Percentiles rank a stretch among this genome's conserved stretches.
These are phyloP conservation scores for Aurelia aurita DNA, from an alignment of 30 jellyfish, hydroid and myxozoan genomes.

Conservation along the genomic window DNA sequence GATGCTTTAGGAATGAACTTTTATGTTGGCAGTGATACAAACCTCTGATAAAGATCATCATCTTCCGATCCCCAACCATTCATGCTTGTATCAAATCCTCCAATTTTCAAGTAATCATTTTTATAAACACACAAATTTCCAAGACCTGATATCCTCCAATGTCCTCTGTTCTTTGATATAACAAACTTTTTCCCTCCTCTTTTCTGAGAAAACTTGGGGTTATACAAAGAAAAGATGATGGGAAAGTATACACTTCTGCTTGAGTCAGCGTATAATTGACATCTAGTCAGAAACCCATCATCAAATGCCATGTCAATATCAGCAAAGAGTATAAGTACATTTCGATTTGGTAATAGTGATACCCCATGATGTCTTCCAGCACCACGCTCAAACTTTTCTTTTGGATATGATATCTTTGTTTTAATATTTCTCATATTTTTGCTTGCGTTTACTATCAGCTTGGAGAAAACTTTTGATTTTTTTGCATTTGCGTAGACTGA, in stretches of 20 bases:
- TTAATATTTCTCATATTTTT: not conserved
- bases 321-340: constrained; percentile 71
- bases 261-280: constrained; percentile 63
- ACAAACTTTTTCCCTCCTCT: constrained; percentile 25
- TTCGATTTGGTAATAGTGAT: constrained; percentile 56
- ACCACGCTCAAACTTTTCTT: constrained; percentile 78
- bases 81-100: constrained; percentile 78
- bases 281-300: constrained; percentile 68
- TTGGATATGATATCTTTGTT: constrained; percentile 47
- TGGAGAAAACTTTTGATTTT: constrained; percentile 3
- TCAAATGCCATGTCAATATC: constrained; percentile 84
- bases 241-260: constrained; percentile 85
- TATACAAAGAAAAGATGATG: constrained; percentile 77
- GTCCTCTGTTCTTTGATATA: constrained; percentile 66
- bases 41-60: constrained; percentile 87
- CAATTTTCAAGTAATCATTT: constrained; percentile 77
- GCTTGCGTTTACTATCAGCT: not conserved
- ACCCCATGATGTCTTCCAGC: constrained; percentile 92
- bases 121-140: constrained; percentile 87
- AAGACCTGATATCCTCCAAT: constrained; percentile 86
- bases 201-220: constrained; percentile 62
- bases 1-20: too few relatives aligned
- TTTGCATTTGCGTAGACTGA: constrained; percentile 37
- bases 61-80: constrained; percentile 98
- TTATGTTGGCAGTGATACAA: too few relatives aligned